Evolutionary conservation across 2,113 vertebrate genomes (phyloP).

Genomic region (Chlamydotis undulata): DNA sequence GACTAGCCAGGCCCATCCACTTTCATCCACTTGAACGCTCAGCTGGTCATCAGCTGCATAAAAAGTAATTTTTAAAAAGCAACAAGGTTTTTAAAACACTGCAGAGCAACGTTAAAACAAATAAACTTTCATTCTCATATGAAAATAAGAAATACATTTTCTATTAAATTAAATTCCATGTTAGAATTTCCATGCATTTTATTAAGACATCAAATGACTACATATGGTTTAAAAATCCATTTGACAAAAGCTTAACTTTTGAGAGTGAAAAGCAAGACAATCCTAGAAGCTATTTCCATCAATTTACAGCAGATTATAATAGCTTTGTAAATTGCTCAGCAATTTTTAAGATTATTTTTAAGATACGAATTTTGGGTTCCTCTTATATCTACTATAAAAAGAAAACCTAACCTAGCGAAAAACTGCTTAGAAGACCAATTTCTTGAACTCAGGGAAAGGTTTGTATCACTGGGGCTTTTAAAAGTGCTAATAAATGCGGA

Average conservation of each 20-base stretch:
- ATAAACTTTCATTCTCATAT: not conserved
- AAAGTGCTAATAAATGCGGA: not conserved
- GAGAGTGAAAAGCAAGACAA: not conserved
- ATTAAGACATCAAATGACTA: not conserved
- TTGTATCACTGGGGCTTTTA: not conserved
- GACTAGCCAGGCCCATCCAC: constrained; percentile 94
- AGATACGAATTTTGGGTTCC: fast-evolving
- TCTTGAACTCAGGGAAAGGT: not conserved
- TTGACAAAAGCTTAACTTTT: not conserved
- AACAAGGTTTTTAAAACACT: not conserved
- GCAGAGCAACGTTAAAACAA: not conserved
- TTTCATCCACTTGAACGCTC: constrained; percentile 86
- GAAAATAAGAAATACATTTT: not conserved
- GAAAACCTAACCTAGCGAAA: not conserved
- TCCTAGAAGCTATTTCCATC: not conserved
- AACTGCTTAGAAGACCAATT: not conserved
- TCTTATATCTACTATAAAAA: not conserved
- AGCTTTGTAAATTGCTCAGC: not conserved
- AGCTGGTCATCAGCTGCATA: constrained; percentile 83
- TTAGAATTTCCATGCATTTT: not conserved
- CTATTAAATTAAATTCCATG: not conserved
- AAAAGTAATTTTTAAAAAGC: not conserved
- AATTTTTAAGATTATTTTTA: not conserved
- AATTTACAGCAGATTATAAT: not conserved
- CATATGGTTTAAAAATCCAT: not conserved